Conservation (phyloP, 2,888 invertebrate species). For the Lithophane leautieri region DNA sequence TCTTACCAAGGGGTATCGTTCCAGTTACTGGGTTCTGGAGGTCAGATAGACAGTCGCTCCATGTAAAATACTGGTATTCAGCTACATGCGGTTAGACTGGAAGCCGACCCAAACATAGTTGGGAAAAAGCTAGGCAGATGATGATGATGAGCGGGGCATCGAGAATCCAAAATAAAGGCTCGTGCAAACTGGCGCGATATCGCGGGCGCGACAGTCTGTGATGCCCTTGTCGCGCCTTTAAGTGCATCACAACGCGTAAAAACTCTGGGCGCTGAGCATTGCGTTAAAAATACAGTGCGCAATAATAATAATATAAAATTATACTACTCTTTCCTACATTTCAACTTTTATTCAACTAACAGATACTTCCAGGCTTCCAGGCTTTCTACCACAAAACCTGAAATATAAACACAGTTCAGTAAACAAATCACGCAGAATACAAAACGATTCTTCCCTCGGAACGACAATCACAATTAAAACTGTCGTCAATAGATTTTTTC, state of each 20-base stretch:
- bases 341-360: background rate
- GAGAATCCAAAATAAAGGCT: background rate
- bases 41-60: too few relatives aligned
- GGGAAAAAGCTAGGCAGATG: too few relatives aligned
- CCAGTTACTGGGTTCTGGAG: too few relatives aligned
- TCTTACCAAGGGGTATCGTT: too few relatives aligned
- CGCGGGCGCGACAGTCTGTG: too few relatives aligned
- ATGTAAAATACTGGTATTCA: too few relatives aligned
- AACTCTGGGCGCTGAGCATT: background rate
- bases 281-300: background rate
- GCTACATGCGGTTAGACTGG: too few relatives aligned
- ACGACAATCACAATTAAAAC: slow-evolving; percentile 57
- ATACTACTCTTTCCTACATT: background rate
- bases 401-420: slow-evolving; percentile 8
- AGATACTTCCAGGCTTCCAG: background rate
- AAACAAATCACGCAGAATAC: slow-evolving; percentile 41
- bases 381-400: background rate
- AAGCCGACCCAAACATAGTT: too few relatives aligned
- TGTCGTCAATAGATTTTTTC: slow-evolving; percentile 39
- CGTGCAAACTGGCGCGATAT: too few relatives aligned
- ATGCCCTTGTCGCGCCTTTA: too few relatives aligned
- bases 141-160: background rate
- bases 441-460: slow-evolving; percentile 20
- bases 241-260: too few relatives aligned
- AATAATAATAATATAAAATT: background rate